These are phyloP conservation scores for Tuberolachnus salignus DNA, from an alignment of 2,888 invertebrate genomes.

Conservation along the genomic window DNA sequence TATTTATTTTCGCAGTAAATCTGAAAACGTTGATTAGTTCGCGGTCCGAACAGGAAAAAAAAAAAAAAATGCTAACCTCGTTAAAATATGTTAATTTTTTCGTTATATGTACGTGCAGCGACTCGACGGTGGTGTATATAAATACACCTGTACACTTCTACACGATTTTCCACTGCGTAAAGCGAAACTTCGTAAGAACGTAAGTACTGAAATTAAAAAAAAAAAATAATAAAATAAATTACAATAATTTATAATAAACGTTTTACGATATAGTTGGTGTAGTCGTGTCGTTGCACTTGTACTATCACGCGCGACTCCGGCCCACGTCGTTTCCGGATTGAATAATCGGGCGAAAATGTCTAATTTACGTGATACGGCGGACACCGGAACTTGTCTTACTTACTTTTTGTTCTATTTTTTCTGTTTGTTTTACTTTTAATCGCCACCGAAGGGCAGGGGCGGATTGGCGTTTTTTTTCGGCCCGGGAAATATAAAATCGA, in stretches of 20 bases:
- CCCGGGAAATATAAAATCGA: too few relatives aligned
- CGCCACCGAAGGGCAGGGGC: too few relatives aligned
- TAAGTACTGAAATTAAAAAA: conserved; percentile 5
- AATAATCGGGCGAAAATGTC: conserved; percentile 14
- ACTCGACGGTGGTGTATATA: too few relatives aligned
- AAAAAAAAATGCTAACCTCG: background rate
- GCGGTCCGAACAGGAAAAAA: too few relatives aligned
- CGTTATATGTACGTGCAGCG: too few relatives aligned
- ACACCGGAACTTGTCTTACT: conserved; percentile 8
- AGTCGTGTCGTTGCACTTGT: background rate
- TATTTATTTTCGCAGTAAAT: background rate
- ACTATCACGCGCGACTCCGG: background rate
- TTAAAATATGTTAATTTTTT: background rate
- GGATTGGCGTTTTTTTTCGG: too few relatives aligned
- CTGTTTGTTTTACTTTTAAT: too few relatives aligned
- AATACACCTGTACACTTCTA: background rate
- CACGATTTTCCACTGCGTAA: background rate
- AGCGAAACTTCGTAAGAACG: background rate
- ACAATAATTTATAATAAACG: conserved; percentile 8
- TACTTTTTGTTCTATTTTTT: too few relatives aligned
- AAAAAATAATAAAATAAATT: too few relatives aligned
- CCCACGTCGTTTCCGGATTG: background rate
- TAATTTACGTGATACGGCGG: conserved; percentile 18
- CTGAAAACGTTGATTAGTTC: background rate
- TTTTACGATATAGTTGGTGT: background rate